A percentile compares a stretch with the other conserved stretches of the same genome.
Evolutionary conservation across 2,888 invertebrate genomes (phyloP).

Genomic region (Hypolimnas misippus): DNA sequence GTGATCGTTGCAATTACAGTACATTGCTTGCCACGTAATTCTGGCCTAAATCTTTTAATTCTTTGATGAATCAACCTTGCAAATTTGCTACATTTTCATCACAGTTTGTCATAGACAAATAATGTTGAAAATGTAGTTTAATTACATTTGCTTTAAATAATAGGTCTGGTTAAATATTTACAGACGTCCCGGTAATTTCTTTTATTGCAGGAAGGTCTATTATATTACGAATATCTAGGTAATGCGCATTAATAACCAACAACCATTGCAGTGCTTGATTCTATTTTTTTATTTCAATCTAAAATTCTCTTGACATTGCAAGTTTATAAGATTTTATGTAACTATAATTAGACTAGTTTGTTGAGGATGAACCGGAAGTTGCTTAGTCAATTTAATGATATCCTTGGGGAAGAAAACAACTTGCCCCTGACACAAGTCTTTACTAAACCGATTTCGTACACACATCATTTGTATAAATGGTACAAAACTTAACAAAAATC

Average conservation of each 20-base stretch:
- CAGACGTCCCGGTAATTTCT: too few species aligned
- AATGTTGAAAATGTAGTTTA: too few species aligned
- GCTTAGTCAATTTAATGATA: slow-evolving; percentile 41
- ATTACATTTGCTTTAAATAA: too few species aligned
- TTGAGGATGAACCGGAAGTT: slow-evolving; percentile 36
- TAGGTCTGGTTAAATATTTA: too few species aligned
- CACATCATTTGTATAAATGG: slow-evolving; percentile 48
- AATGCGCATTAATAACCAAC: not conserved
- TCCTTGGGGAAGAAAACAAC: slow-evolving; percentile 46
- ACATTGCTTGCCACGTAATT: too few species aligned
- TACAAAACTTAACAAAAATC: slow-evolving; percentile 32
- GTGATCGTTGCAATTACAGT: too few species aligned
- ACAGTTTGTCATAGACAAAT: too few species aligned
- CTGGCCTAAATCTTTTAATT: too few species aligned
- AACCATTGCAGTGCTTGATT: not conserved
- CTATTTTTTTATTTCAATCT: not conserved
- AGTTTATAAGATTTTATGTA: slow-evolving; percentile 26
- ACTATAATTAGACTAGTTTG: slow-evolving; percentile 28
- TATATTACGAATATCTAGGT: too few species aligned
- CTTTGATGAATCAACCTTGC: too few species aligned
- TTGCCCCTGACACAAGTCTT: slow-evolving; percentile 47
- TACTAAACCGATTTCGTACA: slow-evolving; percentile 45
- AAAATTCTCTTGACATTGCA: slow-evolving; percentile 1
- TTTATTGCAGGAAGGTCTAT: too few species aligned
- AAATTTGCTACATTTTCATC: too few species aligned